Percentiles rank a stretch among this genome's conserved stretches.
Evolutionary conservation across 2,888 invertebrate species (phyloP).

Genomic region (Himalopsyche japonica): DNA sequence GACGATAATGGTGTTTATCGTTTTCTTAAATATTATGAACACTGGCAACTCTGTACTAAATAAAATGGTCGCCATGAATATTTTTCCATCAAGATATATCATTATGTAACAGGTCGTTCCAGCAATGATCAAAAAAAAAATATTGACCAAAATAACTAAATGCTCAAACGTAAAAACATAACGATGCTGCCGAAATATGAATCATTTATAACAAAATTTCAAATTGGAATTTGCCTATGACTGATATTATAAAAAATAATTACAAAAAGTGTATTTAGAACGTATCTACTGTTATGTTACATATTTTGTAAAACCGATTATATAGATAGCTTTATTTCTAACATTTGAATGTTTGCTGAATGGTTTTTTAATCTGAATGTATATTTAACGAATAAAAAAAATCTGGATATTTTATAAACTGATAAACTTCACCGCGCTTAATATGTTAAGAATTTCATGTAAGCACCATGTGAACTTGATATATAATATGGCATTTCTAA

Average conservation of each 20-base stretch:
- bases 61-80: too few relatives aligned
- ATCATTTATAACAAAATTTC: constrained; percentile 24
- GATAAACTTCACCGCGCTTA: constrained; percentile 7
- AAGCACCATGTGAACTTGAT: constrained; percentile 11
- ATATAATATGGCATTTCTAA: constrained; percentile 8
- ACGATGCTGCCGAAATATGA: neutral
- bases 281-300: constrained; percentile 32
- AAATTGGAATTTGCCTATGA: constrained; percentile 34
- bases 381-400: neutral
- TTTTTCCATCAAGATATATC: neutral
- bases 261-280: constrained; percentile 29
- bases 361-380: constrained; percentile 22
- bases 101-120: neutral
- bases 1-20: too few relatives aligned
- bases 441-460: constrained; percentile 5
- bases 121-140: neutral
- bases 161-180: constrained; percentile 11
- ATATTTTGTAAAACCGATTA: constrained; percentile 36
- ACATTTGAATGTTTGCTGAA: constrained; percentile 27
- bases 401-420: constrained; percentile 12
- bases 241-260: constrained; percentile 34
- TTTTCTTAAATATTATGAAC: too few relatives aligned
- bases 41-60: too few relatives aligned
- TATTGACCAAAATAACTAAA: constrained; percentile 13
- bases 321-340: constrained; percentile 30